Base-by-base conservation (phyloP, 2,797 vertebrate species). In the Distichodus sexfasciatus region DNA sequence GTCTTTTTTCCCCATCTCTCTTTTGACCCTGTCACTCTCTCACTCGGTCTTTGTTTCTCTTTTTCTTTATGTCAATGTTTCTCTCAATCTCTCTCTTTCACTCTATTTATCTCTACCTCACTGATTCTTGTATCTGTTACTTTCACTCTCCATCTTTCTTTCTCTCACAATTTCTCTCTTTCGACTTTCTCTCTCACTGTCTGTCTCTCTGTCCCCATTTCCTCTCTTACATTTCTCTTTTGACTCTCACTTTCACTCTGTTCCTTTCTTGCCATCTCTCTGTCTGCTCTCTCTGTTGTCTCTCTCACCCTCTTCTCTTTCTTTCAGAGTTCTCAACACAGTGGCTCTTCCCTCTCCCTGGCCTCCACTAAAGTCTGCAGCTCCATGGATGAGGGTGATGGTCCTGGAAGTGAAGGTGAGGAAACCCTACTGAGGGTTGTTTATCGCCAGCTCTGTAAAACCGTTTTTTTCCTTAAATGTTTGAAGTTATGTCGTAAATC, bases 361-460 rank as follows among this genome's bases (percentile, higher is more conserved):
- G 95, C 96, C 4, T 98, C 96, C 68, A 98, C 96, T 77, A 99
- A 98, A 88, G 95, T 99, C 35, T 98, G 96, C 92, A 96, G 95
- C 88, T 99, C 97, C 5, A 96, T 98, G 95, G 97, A 99, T 66
- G 97, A 98, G 80, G 94, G 94, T 1, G 96, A 98, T 5, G 93
- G 94, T 24, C 90, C 88, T 5, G 84, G 90, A 72, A 88, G 79
- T 78, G 97, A 98, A 94, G 94, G 96, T 93, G 88, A 88, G 85
- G 10, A 15, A 33, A 26, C 40, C 1, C 12, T 31, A 24, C 12
- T 17, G 17, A 19, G 7, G 36, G 26, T 14, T 14, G 0, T 0
- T 28, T 36, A 41, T 14, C 38, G 10, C 10, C 28, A 4, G 6
- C n/a, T 31, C 50, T 12, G 0, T 33, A 5, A 33, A n/a, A n/a